phyloP scores from a whole-genome alignment of 2,113 vertebrate species.

The Crocuta crocuta region DNA sequence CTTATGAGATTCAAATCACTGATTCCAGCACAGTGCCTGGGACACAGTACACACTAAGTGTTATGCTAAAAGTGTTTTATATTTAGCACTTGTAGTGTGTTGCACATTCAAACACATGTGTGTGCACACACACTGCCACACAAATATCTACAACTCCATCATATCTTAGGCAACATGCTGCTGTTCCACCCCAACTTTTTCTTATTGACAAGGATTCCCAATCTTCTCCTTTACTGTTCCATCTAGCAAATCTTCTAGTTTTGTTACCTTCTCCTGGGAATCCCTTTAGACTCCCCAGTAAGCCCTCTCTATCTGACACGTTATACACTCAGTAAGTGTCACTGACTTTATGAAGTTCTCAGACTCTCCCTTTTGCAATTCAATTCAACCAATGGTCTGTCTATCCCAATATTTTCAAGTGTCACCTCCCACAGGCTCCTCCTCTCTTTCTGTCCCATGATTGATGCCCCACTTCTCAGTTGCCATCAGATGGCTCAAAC shows the following conservation, averaged over 20 bases:
- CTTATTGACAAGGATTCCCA: background rate
- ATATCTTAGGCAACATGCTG: background rate
- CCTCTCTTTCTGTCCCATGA: background rate
- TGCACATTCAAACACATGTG: too few species aligned
- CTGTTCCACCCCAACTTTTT: background rate
- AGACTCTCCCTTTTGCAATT: background rate
- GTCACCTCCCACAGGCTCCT: background rate
- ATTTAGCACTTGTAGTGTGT: background rate
- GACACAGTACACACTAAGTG: background rate
- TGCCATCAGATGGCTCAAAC: background rate
- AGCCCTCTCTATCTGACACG: background rate
- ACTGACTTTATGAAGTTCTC: background rate
- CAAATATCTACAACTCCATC: background rate
- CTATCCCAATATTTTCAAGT: background rate
- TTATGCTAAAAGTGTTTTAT: background rate
- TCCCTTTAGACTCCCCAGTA: background rate
- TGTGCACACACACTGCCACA: accelerated
- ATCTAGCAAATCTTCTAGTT: background rate
- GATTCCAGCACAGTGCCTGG: background rate
- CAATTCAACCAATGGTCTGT: background rate
- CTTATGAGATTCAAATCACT: background rate
- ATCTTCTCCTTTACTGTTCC: background rate
- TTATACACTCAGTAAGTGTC: background rate
- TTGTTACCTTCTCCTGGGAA: background rate
- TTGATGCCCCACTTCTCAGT: background rate